Conservation (phyloP, 1,140 invertebrate species). For the Phenacoccus solenopsis region DNA sequence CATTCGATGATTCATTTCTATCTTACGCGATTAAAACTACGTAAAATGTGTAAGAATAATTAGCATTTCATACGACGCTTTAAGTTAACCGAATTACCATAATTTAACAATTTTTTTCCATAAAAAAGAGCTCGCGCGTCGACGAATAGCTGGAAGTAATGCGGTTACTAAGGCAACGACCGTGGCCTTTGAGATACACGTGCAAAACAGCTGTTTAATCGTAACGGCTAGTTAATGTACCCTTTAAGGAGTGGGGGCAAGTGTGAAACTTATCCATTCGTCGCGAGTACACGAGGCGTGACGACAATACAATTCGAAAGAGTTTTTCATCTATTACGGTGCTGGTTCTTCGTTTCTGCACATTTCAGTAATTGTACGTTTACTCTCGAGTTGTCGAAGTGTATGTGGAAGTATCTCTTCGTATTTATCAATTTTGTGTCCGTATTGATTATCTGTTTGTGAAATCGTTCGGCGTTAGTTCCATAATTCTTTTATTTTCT, state of each 20-base stretch:
- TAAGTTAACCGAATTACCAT: neutral
- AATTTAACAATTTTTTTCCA: neutral
- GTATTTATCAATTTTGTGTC: too few relatives aligned
- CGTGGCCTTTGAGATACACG: neutral
- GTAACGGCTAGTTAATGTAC: neutral
- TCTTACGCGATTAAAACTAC: too few relatives aligned
- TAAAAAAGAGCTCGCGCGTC: neutral
- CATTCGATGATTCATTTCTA: too few relatives aligned
- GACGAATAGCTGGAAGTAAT: neutral
- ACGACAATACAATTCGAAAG: neutral
- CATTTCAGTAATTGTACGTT: neutral
- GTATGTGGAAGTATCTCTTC: neutral
- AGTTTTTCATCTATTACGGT: neutral
- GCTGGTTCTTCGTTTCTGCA: neutral
- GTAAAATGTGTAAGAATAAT: too few relatives aligned
- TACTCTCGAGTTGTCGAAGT: neutral
- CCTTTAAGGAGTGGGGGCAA: neutral
- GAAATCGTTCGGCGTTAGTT: too few relatives aligned
- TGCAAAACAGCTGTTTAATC: constrained; percentile 1
- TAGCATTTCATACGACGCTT: neutral
- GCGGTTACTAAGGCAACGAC: neutral
- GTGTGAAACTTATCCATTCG: constrained; percentile 1
- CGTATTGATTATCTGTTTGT: too few relatives aligned
- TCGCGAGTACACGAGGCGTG: neutral
- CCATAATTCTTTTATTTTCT: neutral